phyloP scores from a whole-genome alignment of 1,140 invertebrate genomes.

The Drosophila punjabiensis region DNA sequence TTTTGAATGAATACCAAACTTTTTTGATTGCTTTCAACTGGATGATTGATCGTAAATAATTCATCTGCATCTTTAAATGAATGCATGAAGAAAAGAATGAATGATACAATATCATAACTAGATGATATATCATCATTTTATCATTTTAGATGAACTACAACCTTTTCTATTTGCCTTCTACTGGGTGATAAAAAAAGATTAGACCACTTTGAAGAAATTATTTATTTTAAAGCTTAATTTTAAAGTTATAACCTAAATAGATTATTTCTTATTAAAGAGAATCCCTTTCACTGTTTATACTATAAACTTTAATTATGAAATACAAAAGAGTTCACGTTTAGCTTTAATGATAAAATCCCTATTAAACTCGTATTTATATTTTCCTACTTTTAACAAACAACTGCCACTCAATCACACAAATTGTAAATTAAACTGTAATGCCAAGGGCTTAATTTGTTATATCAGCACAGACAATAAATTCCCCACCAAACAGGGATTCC shows the following conservation, averaged over 20 bases:
- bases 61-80: no score
- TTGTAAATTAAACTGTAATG: not conserved
- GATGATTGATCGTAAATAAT: no score
- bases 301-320: constrained; percentile 2
- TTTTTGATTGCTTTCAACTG: not conserved
- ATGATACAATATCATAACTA: no score
- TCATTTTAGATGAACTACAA: no score
- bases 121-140: no score
- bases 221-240: no score
- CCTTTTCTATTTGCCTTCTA: no score
- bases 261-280: not conserved
- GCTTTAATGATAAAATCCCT: not conserved
- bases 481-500: not conserved
- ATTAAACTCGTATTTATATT: not conserved
- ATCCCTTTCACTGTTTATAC: no score
- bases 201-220: not conserved
- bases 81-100: no score
- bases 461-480: not conserved
- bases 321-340: no score
- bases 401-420: not conserved
- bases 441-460: constrained; percentile 11
- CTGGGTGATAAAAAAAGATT: not conserved
- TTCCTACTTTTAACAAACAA: not conserved
- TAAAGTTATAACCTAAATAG: not conserved
- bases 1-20: constrained; percentile 1